These are phyloP conservation scores for Noctua janthina DNA, from an alignment of 2,888 invertebrate genomes.

Conservation along the genomic window DNA sequence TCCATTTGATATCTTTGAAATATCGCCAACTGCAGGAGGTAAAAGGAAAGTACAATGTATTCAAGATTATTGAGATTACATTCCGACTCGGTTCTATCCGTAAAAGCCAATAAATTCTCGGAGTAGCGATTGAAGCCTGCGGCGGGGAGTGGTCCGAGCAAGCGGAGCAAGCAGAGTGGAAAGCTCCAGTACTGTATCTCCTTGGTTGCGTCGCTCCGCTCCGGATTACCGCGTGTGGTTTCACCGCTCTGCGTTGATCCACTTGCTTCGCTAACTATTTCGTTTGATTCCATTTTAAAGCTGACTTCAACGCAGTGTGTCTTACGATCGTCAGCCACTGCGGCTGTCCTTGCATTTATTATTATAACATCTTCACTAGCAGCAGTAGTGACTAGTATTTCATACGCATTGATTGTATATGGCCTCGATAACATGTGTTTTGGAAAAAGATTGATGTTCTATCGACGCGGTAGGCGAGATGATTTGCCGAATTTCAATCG, in stretches of 20 bases:
- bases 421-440: constrained; percentile 59
- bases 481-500: constrained; percentile 48
- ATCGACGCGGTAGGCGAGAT: constrained; percentile 37
- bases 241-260: constrained; percentile 23
- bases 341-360: constrained; percentile 58
- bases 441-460: constrained; percentile 50
- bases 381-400: constrained; percentile 23
- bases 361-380: constrained; percentile 55
- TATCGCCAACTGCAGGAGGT: constrained; percentile 7
- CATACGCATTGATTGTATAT: constrained; percentile 48
- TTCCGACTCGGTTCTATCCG: constrained; percentile 14
- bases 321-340: constrained; percentile 34
- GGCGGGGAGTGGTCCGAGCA: not conserved
- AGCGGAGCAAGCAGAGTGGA: constrained; percentile 1
- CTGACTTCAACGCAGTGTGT: constrained; percentile 42
- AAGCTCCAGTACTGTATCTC: constrained; percentile 15
- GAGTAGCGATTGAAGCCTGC: constrained; percentile 31
- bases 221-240: constrained; percentile 28
- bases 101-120: constrained; percentile 44
- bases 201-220: constrained; percentile 20
- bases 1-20: constrained; percentile 33
- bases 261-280: constrained; percentile 21
- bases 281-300: constrained; percentile 42
- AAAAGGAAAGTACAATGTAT: constrained; percentile 23
- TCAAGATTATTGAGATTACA: constrained; percentile 21